These are phyloP conservation scores for Leistus spinibarbis DNA, from an alignment of 2,888 invertebrate genomes.

Conservation along the genomic window DNA sequence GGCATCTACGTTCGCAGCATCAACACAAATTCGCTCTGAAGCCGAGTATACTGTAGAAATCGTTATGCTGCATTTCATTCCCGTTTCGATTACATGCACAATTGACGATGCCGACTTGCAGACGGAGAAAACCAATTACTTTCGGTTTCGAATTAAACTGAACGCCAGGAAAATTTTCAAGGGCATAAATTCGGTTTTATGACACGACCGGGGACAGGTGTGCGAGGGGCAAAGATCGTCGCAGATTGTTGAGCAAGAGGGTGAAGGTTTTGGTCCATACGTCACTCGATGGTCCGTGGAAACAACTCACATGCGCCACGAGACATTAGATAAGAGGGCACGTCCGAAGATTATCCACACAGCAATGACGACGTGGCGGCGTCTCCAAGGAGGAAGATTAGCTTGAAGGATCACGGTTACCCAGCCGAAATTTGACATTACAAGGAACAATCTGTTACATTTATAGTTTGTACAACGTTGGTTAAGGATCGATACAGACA, in stretches of 20 bases:
- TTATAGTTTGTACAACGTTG: background rate
- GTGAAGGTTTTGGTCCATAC: background rate
- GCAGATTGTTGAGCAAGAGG: background rate
- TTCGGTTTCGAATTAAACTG: constrained; percentile 29
- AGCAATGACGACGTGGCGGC: constrained; percentile 9
- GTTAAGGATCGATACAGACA: constrained; percentile 3
- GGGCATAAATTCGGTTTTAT: constrained; percentile 27
- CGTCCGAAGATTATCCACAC: constrained; percentile 26
- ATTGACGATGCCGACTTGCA: constrained; percentile 27
- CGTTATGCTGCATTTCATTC: background rate
- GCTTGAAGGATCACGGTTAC: constrained; percentile 26
- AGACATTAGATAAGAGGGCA: constrained; percentile 31
- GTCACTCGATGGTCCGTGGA: constrained; percentile 3
- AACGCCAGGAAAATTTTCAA: constrained; percentile 22
- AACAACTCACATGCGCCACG: background rate
- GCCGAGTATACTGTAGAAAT: background rate
- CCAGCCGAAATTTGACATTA: background rate
- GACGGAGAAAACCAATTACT: constrained; percentile 34
- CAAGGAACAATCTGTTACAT: background rate
- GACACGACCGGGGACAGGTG: constrained; percentile 4
- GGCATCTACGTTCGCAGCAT: background rate
- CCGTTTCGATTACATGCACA: constrained; percentile 35
- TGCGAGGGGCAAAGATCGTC: background rate
- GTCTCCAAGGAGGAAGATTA: constrained; percentile 33
- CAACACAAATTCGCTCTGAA: too few species aligned